Evolutionary conservation across 2,797 vertebrate species (phyloP).

Genomic region (Chelonia mydas): DNA sequence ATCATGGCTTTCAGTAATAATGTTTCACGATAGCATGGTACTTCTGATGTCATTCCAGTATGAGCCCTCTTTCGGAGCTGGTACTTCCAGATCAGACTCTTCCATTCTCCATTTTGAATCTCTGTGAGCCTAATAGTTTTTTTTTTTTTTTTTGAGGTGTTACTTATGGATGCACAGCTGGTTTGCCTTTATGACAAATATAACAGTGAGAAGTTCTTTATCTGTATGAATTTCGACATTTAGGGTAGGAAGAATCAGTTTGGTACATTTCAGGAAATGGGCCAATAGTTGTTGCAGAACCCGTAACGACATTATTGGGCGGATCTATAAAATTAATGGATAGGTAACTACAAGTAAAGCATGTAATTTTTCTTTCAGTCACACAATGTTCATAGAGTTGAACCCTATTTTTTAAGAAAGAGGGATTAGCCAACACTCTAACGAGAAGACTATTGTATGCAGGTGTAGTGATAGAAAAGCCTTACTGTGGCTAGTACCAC

Average conservation of each 20-base stretch:
- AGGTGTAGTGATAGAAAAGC: neutral
- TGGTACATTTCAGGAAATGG: neutral
- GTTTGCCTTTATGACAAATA: neutral
- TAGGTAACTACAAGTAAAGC: neutral
- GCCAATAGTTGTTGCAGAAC: neutral
- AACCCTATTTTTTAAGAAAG: neutral
- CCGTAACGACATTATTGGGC: neutral
- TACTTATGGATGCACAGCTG: neutral
- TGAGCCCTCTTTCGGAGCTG: neutral
- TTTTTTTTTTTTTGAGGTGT: neutral
- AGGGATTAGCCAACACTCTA: neutral
- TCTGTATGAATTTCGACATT: neutral
- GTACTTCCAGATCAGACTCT: neutral
- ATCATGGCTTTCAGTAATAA: neutral
- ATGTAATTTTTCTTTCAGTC: neutral
- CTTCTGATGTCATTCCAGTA: neutral
- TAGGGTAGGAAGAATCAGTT: neutral
- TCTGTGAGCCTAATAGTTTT: neutral
- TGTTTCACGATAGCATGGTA: neutral
- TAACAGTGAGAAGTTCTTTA: neutral
- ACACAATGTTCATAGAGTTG: neutral
- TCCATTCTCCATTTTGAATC: neutral
- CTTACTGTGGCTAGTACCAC: neutral
- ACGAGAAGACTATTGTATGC: accelerated
- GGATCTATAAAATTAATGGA: neutral